These are phyloP conservation scores for Xerus rutilus DNA, from an alignment of 2,797 vertebrate species.

Conservation along the genomic window DNA sequence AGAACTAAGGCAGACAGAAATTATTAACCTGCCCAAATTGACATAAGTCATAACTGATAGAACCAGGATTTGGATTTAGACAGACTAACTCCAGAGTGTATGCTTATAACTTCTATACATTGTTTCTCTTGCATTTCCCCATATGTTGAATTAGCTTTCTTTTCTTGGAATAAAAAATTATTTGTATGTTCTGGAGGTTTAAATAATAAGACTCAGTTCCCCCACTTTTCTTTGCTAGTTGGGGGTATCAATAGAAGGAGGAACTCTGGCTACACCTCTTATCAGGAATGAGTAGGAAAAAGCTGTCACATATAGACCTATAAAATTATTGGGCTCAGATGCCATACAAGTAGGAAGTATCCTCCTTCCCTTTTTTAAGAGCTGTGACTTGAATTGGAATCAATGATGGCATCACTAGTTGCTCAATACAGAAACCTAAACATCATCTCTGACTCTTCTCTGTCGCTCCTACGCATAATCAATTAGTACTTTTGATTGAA, in stretches of 20 bases:
- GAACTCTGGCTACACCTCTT: background rate
- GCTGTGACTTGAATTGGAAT: background rate
- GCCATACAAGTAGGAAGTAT: background rate
- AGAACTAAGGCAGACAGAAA: background rate
- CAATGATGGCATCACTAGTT: background rate
- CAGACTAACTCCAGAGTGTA: background rate
- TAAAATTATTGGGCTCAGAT: background rate
- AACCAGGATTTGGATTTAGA: background rate
- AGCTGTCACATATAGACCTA: background rate
- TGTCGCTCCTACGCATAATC: conserved; percentile 2
- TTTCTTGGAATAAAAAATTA: background rate
- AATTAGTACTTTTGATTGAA: background rate
- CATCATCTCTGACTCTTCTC: conserved; percentile 20
- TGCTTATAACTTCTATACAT: conserved; percentile 6
- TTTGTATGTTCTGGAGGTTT: background rate
- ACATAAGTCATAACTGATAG: background rate
- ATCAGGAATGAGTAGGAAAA: background rate
- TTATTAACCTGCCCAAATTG: conserved; percentile 10
- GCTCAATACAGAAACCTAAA: conserved; percentile 51
- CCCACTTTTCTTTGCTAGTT: background rate
- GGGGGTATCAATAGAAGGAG: background rate
- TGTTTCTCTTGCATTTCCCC: background rate
- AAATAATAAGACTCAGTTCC: background rate
- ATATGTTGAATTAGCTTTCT: background rate
- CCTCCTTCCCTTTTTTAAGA: conserved; percentile 1